Evolutionary conservation across 2,888 invertebrate species (phyloP), one percentile per base, ranked within the genome.

Genomic region (Xestia c-nigrum): DNA sequence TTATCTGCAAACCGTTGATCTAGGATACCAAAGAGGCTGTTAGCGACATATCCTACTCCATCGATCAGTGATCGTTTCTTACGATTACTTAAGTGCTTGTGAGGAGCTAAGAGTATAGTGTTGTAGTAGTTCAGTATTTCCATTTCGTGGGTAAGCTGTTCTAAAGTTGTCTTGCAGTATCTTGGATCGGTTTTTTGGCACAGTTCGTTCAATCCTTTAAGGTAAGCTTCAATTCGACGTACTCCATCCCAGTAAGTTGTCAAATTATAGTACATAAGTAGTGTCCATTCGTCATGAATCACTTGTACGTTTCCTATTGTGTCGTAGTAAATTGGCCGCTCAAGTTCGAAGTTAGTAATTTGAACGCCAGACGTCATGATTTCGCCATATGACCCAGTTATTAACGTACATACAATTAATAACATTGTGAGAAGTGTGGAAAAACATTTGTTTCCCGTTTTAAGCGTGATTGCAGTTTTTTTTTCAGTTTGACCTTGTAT

Each of bases 71-170:
- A 40, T 64, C 63, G 40, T 64, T 40, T 64, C 21, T 64, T 64
- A 21, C 63, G 63, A 10, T 40, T 40, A 14, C 40, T 40, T 46
- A 70, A 43, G 21, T 76, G 59, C 16, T 66, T 74, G 52, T 75
- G 24, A 0, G 74, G 61, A 59, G 67, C 61, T 6, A 76, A 59
- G n/a, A 72, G 46, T 5, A 72, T n/a, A 1, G n/a, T 65, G 24
- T 76, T 72, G 52, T 63, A 73, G 31, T 38, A 73, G n/a, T 47
- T 24, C 7, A 67, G 52, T 68, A 63, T 14, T n/a, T 67, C 50
- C 46, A 63, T 46, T 52, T 73, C 67, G 31, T 76, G 72, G n/a
- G 1, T 38, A 5, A 77, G 47, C n/a, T 46, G 43, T 46, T 59
- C 24, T 14, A 46, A 21, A 31, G 24, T 46, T 14, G 31, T 59